Conservation (phyloP, 1,140 invertebrate species). For the Cydia amplana region DNA sequence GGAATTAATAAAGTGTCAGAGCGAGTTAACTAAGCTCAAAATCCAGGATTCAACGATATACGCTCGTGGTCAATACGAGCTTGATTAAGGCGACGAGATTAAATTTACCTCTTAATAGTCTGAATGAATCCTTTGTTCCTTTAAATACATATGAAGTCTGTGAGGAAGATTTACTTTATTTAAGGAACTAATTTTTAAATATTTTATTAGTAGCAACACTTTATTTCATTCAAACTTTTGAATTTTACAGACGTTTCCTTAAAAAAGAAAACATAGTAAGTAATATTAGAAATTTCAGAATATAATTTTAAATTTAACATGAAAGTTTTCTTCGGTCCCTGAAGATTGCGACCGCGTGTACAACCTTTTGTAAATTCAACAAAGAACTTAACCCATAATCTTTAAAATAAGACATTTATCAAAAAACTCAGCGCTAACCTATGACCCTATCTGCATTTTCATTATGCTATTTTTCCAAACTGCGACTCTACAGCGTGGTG, state of each 20-base stretch:
- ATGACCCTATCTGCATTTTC: background rate
- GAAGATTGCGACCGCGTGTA: background rate
- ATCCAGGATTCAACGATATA: background rate
- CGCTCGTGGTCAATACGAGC: slow-evolving; percentile 1
- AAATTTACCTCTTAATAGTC: background rate
- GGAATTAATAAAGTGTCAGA: background rate
- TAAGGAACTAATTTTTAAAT: too few relatives aligned
- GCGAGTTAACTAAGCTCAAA: slow-evolving; percentile 11
- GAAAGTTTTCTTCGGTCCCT: background rate
- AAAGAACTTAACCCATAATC: slow-evolving; percentile 21
- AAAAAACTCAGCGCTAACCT: slow-evolving; percentile 23
- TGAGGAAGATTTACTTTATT: too few relatives aligned
- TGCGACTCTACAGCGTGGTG: background rate
- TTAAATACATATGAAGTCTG: too few relatives aligned
- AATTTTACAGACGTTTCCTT: background rate
- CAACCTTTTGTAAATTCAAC: slow-evolving; percentile 21
- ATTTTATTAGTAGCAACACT: too few relatives aligned
- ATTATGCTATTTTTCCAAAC: background rate
- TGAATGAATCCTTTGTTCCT: background rate
- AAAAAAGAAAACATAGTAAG: background rate
- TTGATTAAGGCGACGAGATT: background rate
- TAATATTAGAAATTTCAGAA: background rate
- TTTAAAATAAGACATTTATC: slow-evolving; percentile 26
- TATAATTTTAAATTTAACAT: background rate
- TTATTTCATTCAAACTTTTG: background rate